These are phyloP conservation scores for Drosophila robusta DNA, from an alignment of 2,888 invertebrate species.

Conservation along the genomic window DNA sequence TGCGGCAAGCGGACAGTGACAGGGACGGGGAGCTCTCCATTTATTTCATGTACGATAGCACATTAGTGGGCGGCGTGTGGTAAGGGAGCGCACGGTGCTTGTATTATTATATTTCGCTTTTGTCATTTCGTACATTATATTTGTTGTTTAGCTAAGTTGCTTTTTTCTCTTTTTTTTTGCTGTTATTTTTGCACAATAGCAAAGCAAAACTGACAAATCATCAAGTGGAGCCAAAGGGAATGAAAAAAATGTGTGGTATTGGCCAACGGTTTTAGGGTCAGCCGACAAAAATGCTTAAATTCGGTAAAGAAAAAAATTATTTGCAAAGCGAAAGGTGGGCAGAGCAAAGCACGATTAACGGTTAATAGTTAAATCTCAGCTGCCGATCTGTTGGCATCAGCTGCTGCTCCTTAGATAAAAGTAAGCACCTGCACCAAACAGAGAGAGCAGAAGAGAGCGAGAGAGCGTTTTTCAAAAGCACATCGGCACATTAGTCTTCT, in stretches of 20 bases:
- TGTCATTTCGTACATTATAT: conserved; percentile 5
- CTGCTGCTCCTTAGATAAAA: conserved; percentile 40
- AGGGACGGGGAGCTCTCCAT: not conserved
- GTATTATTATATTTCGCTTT: conserved; percentile 18
- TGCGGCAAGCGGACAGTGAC: not conserved
- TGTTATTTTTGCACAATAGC: conserved; percentile 47
- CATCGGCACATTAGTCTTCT: conserved; percentile 9
- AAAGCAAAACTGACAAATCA: conserved; percentile 53
- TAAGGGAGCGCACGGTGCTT: not conserved
- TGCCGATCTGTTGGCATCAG: conserved; percentile 36
- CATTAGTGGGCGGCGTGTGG: not conserved
- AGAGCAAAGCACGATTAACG: conserved; percentile 31
- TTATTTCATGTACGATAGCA: conserved; percentile 15
- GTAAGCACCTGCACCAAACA: conserved; percentile 12
- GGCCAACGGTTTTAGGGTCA: conserved; percentile 49
- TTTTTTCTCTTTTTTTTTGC: conserved; percentile 13
- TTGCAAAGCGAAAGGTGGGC: conserved; percentile 27
- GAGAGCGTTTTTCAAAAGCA: not conserved
- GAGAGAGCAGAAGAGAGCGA: not conserved
- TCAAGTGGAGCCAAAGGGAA: conserved; percentile 30
- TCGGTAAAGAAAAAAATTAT: conserved; percentile 7
- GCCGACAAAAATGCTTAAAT: conserved; percentile 1
- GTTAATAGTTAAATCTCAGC: conserved; percentile 30
- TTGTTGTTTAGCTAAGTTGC: conserved; percentile 18
- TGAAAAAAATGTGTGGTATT: conserved; percentile 29